Evolutionary conservation across 1,140 invertebrate genomes (phyloP), one percentile per base, ranked within the genome.

Genomic region (Mamestra configurata): DNA sequence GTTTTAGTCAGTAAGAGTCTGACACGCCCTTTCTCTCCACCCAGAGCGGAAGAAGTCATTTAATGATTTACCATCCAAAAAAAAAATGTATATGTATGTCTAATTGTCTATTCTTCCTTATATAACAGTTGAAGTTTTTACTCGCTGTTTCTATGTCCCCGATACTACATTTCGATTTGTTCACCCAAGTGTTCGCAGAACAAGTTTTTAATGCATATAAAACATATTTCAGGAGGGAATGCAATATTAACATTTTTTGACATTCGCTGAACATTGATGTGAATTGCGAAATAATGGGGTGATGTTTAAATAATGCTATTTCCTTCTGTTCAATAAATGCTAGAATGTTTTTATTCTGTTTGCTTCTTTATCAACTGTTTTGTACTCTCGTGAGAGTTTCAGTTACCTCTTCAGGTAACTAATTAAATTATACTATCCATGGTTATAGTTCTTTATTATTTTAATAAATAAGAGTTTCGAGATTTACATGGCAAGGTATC

Each of bases 171-270:
- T 51, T 27, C 66, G 66, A 70, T 46, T 70, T 24, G 66, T 51
- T 70, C 46, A 31, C 11, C 59, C 18, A 13, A 66, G 10, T 37
- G 37, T 66, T 43, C 31, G 4, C 18, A n/a, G 37, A 18, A 37
- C 27, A 61, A 61, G 59, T 61, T 61, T 61, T 66, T 66, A 66
- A 66, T 66, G 43, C 61, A 43, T 66, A 66, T 66, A 66, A 66
- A 66, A 66, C 31, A 66, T 66, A 66, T 66, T 66, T 43, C 61
- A 40, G 61, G 4, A 24, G 3, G 61, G 37, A 66, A 43, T 4
- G 61, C 11, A 22, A 66, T 66, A 66, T 66, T 43, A 66, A 66
- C 35, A 66, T 22, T 66, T 43, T 66, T 66, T 66, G 61, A 66
- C 61, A 66, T 10, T 7, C 37, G 8, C 61, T 43, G 61, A 66